A percentile compares a stretch with the other conserved stretches of the same genome.
Conservation (phyloP, 2,888 invertebrate species). For the Drosophila mulleri region DNA sequence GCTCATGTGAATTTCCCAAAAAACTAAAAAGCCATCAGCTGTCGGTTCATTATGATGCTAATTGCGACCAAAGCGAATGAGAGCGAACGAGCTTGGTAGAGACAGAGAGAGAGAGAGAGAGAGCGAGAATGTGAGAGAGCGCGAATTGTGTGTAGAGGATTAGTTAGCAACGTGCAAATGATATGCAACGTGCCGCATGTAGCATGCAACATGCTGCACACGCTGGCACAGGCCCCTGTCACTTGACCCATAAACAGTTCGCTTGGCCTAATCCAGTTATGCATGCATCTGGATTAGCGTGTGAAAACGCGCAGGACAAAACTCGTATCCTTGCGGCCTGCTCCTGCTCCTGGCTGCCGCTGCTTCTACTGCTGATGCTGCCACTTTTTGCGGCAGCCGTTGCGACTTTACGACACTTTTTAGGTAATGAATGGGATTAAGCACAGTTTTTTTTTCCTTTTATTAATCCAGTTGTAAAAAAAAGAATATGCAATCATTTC, state of each 20-base stretch:
- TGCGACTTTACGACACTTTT: slow-evolving; percentile 66
- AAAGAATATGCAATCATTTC: slow-evolving; percentile 32
- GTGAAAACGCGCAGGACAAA: slow-evolving; percentile 18
- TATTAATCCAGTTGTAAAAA: slow-evolving; percentile 75
- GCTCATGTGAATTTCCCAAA: slow-evolving; percentile 58
- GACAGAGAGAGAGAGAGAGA: background rate
- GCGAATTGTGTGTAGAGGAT: slow-evolving; percentile 48
- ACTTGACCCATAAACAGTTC: slow-evolving; percentile 68
- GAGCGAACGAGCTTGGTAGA: background rate
- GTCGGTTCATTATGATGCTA: slow-evolving; percentile 68
- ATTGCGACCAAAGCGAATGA: slow-evolving; percentile 46
- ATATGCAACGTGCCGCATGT: slow-evolving; percentile 26
- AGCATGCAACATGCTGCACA: slow-evolving; percentile 18
- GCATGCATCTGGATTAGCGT: slow-evolving; percentile 69
- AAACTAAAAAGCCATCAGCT: slow-evolving; percentile 62
- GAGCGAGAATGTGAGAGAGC: background rate
- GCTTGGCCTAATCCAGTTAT: slow-evolving; percentile 65
- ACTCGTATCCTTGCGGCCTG: slow-evolving; percentile 11
- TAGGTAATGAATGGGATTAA: slow-evolving; percentile 78
- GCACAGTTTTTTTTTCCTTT: slow-evolving; percentile 32
- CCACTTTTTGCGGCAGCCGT: background rate
- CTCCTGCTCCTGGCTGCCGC: background rate
- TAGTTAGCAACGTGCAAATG: slow-evolving; percentile 57
- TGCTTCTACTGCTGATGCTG: background rate
- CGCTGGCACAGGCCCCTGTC: slow-evolving; percentile 13